Percentiles rank a stretch among this genome's conserved stretches.
Evolutionary conservation across 1,140 invertebrate genomes (phyloP).

Genomic region (Gryllus bimaculatus): DNA sequence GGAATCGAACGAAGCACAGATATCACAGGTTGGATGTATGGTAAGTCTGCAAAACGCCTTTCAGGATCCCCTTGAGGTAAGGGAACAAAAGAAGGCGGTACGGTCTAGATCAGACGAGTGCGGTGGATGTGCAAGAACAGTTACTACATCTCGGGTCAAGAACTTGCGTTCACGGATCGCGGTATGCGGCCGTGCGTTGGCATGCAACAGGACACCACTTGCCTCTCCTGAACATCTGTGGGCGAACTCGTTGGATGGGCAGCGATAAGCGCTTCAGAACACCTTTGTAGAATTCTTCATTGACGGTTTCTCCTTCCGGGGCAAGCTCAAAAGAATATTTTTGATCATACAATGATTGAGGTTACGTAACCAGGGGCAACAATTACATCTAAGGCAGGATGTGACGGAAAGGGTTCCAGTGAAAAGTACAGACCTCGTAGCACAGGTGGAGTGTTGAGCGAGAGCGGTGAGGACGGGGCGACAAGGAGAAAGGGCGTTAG

Average conservation of each 20-base stretch:
- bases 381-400: no score
- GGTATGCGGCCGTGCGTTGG: background rate
- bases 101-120: background rate
- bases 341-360: no score
- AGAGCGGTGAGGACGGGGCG: no score
- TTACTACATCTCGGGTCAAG: background rate
- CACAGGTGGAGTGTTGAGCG: no score
- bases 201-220: slow-evolving; percentile 10
- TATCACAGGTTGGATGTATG: background rate
- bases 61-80: background rate
- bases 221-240: slow-evolving; percentile 9
- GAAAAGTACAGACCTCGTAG: no score
- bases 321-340: background rate
- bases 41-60: background rate
- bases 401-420: no score
- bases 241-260: slow-evolving; percentile 11
- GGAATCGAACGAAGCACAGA: background rate
- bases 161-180: background rate
- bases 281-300: background rate
- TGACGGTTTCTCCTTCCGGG: slow-evolving; percentile 7
- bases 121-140: no score
- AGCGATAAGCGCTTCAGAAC: slow-evolving; percentile 7
- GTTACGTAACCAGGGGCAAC: no score
- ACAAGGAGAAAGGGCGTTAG: no score
- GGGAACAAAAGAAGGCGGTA: background rate